Conservation (phyloP, 1,140 invertebrate species). For the Meteorus sp. region DNA sequence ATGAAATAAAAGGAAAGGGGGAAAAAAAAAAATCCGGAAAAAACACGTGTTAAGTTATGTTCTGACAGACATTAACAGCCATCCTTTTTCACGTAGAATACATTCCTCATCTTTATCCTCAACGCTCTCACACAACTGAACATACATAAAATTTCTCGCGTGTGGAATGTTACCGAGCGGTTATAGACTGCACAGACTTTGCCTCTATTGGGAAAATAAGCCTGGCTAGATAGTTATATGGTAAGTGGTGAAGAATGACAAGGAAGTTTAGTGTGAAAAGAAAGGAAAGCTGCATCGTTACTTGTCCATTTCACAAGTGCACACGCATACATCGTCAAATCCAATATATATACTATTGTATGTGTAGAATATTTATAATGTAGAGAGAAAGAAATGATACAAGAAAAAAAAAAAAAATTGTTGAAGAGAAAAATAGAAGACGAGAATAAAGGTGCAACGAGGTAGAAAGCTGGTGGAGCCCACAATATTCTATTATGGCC, state of each 20-base stretch:
- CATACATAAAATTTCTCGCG: too few species aligned
- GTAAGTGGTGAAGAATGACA: too few species aligned
- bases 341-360: too few species aligned
- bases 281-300: background rate
- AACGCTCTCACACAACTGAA: too few species aligned
- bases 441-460: constrained; percentile 13
- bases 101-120: constrained; percentile 15
- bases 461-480: constrained; percentile 14
- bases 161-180: background rate
- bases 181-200: background rate
- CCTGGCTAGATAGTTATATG: too few species aligned
- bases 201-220: background rate
- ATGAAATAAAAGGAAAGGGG: too few species aligned
- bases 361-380: too few species aligned
- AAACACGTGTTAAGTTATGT: constrained; percentile 19
- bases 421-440: background rate
- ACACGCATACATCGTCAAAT: too few species aligned
- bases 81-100: constrained; percentile 12
- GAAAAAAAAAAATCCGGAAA: background rate
- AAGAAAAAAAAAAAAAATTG: background rate
- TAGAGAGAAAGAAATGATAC: background rate
- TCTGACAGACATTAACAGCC: constrained; percentile 9
- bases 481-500: constrained; percentile 16
- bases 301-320: background rate
- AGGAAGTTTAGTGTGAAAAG: background rate